These are phyloP conservation scores for Papilio machaon DNA, from an alignment of 1,140 invertebrate genomes.

Conservation along the genomic window DNA sequence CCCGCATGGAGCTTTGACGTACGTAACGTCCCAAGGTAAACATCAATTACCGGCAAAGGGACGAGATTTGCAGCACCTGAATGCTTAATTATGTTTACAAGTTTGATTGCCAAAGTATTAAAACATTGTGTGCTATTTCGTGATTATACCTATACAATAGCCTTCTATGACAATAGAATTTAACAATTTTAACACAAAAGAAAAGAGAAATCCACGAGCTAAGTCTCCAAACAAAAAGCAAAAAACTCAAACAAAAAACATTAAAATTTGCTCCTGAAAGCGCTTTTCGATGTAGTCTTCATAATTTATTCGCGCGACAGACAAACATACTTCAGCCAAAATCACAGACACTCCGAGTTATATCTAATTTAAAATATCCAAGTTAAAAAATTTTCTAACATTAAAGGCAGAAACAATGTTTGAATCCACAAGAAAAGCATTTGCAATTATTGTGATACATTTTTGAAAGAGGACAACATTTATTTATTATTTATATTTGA, in stretches of 20 bases:
- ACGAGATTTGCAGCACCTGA: constrained; percentile 35
- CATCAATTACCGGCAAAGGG: constrained; percentile 38
- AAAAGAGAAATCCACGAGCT: too few species aligned
- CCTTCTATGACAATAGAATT: not conserved
- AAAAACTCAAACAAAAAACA: constrained; percentile 4
- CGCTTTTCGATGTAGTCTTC: constrained; percentile 40
- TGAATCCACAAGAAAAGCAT: too few species aligned
- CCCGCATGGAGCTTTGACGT: constrained; percentile 37
- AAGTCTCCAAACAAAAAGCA: not conserved
- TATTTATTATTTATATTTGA: too few species aligned
- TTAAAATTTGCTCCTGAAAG: not conserved
- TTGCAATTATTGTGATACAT: too few species aligned
- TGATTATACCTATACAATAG: not conserved
- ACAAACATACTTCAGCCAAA: constrained; percentile 41
- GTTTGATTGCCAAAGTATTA: constrained; percentile 25
- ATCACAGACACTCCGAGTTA: constrained; percentile 4
- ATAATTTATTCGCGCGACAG: constrained; percentile 39
- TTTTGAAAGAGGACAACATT: too few species aligned
- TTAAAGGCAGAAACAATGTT: too few species aligned
- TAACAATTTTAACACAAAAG: not conserved
- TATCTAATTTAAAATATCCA: not conserved
- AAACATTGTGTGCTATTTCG: constrained; percentile 1
- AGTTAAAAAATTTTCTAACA: too few species aligned
- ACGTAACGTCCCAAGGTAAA: constrained; percentile 31
- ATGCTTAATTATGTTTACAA: constrained; percentile 36